phyloP scores from a whole-genome alignment of 2,888 invertebrate genomes.

The Drosophila emarginata region DNA sequence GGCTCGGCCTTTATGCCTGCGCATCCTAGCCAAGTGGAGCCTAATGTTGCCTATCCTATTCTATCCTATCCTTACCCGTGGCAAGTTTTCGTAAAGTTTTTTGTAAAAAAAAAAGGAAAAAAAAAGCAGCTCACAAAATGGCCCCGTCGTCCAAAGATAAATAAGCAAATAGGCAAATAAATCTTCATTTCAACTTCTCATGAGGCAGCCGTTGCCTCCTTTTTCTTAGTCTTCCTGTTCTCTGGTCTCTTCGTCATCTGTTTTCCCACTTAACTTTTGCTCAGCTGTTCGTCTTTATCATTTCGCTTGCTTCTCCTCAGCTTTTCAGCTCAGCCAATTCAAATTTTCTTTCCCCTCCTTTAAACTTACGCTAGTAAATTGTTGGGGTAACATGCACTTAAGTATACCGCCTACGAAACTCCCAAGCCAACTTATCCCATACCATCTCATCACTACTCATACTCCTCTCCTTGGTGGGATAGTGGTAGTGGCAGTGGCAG shows the following conservation, averaged over 20 bases:
- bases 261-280: slow-evolving; percentile 39
- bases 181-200: slow-evolving; percentile 76
- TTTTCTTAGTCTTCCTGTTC: background rate
- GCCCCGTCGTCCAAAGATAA: slow-evolving; percentile 56
- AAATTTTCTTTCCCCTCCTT: slow-evolving; percentile 48
- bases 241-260: background rate
- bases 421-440: background rate
- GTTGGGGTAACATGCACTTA: slow-evolving; percentile 79
- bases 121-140: slow-evolving; percentile 48
- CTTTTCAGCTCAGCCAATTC: slow-evolving; percentile 65
- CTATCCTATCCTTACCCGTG: slow-evolving; percentile 5
- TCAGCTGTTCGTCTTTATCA: background rate
- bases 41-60: background rate
- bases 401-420: slow-evolving; percentile 43
- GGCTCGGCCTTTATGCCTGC: no score
- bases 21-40: no score
- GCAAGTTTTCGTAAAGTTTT: slow-evolving; percentile 43
- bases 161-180: slow-evolving; percentile 78
- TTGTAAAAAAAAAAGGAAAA: slow-evolving; percentile 8
- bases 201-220: slow-evolving; percentile 41
- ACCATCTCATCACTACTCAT: background rate
- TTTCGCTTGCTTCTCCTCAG: background rate
- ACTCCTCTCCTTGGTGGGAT: no score
- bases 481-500: background rate
- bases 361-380: slow-evolving; percentile 74